Base-by-base conservation (phyloP, 1,140 invertebrate species). In the Drosophila subobscura region DNA sequence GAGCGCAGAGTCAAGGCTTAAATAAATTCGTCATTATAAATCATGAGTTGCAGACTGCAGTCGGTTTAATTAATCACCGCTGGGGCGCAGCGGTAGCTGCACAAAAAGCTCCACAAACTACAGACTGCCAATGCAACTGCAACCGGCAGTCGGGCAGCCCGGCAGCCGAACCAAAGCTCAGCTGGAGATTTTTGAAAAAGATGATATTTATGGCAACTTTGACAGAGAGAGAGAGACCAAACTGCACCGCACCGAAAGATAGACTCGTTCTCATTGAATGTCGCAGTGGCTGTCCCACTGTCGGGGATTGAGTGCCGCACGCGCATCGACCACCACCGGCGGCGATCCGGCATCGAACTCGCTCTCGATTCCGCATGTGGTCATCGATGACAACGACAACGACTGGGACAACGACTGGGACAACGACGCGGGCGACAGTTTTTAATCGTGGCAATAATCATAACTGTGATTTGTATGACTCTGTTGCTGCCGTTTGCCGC, bases 181-280 rank as follows among this genome's bases (percentile, higher is more conserved):
- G 83, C 78, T 86, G 83, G 83, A 89, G 79, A 83, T 84, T 83
- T 89, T 66, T 60, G 75, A 89, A 89, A 79, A 86, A 86, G 86
- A 90, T 90, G 86, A 90, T 90, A 90, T 90, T 90, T 90, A 90
- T 90, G 86, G 86, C 86, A 90, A 90, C 78, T 90, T 86, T 90
- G 86, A 90, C 86, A 90, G 78, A 74, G 75, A 58, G 78, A 33
- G 8, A 33, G 8, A 7, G 6, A 29, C 44, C 22, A 50, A 51
- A 51, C 12, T 12, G 49, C 10, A 6, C 1, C 14, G n/a, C 14
- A 12, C n/a, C 5, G 22, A 40, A 12, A 56, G 75, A 89, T 89
- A 89, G 81, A 86, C 80, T 86, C 80, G 77, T 89, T 85, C 72
- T 65, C 78, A 59, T 41, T 44, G 53, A 67, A 46, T 47, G 10